phyloP scores from a whole-genome alignment of 2,113 vertebrate species.

The Anseranas semipalmata region DNA sequence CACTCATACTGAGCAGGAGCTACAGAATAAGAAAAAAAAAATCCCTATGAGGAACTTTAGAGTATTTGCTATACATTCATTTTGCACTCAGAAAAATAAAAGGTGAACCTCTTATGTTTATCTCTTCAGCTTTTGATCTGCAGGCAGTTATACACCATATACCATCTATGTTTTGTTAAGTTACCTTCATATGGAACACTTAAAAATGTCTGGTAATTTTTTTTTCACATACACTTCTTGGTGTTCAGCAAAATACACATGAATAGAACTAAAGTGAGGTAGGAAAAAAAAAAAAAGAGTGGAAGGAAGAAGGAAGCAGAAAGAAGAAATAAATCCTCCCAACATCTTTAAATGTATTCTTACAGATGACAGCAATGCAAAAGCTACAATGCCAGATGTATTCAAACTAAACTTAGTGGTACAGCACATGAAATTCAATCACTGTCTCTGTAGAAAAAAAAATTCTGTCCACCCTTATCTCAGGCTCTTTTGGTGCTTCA shows the following conservation, averaged over 20 bases:
- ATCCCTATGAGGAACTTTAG: not conserved
- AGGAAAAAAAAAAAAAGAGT: not conserved
- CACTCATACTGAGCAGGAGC: conserved; percentile 74
- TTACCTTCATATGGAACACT: not conserved
- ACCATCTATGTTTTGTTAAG: not conserved
- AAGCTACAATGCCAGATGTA: not conserved
- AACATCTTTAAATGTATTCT: not conserved
- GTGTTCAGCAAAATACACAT: not conserved
- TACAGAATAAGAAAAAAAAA: conserved; percentile 1
- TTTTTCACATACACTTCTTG: not conserved
- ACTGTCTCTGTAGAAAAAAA: not conserved
- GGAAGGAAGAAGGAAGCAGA: not conserved
- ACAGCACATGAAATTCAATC: not conserved
- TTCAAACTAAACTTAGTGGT: not conserved
- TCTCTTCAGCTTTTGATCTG: not conserved
- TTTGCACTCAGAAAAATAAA: not conserved
- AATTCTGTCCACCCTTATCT: not conserved
- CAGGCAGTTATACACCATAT: not conserved
- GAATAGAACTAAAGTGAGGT: not conserved
- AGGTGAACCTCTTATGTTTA: not conserved
- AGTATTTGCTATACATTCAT: rapidly evolving
- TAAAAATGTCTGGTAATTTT: not conserved
- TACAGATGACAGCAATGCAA: not conserved
- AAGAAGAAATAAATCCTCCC: not conserved
- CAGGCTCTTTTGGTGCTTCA: not conserved